Evolutionary conservation across 2,888 invertebrate genomes (phyloP).

Genomic region (Graphium colonna): DNA sequence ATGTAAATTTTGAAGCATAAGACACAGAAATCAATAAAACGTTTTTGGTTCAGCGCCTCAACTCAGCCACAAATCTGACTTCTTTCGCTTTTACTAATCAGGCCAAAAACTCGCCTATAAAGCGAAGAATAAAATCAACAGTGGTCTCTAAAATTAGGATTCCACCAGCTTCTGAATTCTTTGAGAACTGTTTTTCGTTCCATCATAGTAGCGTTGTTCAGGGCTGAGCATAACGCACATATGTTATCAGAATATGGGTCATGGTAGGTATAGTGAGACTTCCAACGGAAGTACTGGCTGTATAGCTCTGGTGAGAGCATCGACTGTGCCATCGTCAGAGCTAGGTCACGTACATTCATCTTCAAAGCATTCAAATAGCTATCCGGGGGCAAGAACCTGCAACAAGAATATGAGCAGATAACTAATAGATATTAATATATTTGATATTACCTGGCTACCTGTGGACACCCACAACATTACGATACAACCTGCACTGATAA

Average conservation of each 20-base stretch:
- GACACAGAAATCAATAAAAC: too few species aligned
- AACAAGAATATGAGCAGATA: too few species aligned
- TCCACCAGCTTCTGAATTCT: conserved; percentile 58
- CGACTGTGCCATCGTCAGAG: conserved; percentile 42
- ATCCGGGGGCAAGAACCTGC: conserved; percentile 64
- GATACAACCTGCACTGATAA: too few species aligned
- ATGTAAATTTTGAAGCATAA: too few species aligned
- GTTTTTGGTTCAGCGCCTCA: too few species aligned
- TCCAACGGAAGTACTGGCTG: conserved; percentile 52
- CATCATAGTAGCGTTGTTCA: conserved; percentile 41
- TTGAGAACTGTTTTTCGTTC: conserved; percentile 38
- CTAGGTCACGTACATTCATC: conserved; percentile 38
- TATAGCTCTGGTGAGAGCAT: conserved; percentile 45
- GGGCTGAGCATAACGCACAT: conserved; percentile 51
- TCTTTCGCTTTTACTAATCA: too few species aligned
- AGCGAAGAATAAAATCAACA: too few species aligned
- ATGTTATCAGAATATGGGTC: conserved; percentile 45
- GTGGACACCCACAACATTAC: too few species aligned
- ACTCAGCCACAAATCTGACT: too few species aligned
- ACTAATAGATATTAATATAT: too few species aligned
- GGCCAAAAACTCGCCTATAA: too few species aligned
- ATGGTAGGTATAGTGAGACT: conserved; percentile 42
- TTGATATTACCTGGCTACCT: too few species aligned
- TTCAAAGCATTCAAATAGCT: conserved; percentile 54
- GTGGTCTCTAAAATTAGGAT: conserved; percentile 37